Evolutionary conservation across 1,140 invertebrate genomes (phyloP), one percentile per base, ranked within the genome.

Genomic region (Drosophila lowei): DNA sequence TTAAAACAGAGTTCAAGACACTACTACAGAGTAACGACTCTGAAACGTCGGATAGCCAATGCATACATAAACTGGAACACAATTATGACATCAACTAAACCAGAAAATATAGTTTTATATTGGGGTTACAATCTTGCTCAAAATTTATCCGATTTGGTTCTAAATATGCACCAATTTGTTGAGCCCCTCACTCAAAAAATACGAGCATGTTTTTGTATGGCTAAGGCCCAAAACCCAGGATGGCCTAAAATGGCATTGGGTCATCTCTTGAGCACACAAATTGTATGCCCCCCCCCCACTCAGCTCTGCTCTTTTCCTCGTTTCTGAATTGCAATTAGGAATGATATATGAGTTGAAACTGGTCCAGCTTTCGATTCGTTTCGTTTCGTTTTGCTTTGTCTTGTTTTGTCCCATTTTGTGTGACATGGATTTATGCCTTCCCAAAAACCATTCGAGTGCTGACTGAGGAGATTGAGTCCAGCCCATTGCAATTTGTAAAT

Each of bases 261-360:
- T 70, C 53, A 65, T 65, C 71, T 57, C 60, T 58, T 74, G 56
- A 58, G 61, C 60, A 65, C 34, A 23, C 52, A 74, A 74, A 74
- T 65, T 74, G 71, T 53, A 64, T 57, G 55, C 34, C 60, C 47
- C 47, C 7, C 11, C 3, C 30, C 13, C 47, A 15, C 21, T 21
- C 9, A 18, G 44, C 15, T 2, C 13, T 30, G 46, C 44, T 23
- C 18, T 8, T 11, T 53, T 53, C 15, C 9, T 38, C 9, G 18
- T 43, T 34, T 38, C 60, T 65, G 61, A 56, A 74, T 74, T 74
- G 71, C 71, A 74, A 74, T 74, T 74, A 74, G 65, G 71, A 48
- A 30, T 74, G 71, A 74, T 58, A 74, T 74, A 74, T 74, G 71
- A 44, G 71, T 16, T 43, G 42, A 65, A 74, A 73, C 47, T 53